A percentile compares a stretch with the other conserved stretches of the same genome.
Evolutionary conservation across 1,140 invertebrate genomes (phyloP).

Genomic region (Drosophila navojoa): DNA sequence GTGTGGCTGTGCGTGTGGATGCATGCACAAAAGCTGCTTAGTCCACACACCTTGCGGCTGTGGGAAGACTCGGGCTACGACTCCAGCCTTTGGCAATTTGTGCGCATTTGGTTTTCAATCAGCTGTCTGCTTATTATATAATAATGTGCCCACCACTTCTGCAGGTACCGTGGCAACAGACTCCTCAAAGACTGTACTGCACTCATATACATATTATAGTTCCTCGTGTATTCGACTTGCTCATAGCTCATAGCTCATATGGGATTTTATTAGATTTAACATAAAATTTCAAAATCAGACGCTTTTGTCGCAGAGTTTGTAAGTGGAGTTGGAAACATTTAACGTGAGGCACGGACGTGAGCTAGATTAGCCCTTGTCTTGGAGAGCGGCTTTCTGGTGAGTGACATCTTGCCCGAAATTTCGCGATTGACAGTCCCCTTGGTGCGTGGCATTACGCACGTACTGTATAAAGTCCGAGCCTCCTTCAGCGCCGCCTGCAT

Average conservation of each 20-base stretch:
- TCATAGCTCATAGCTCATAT: too few species aligned
- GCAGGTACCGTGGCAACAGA: neutral
- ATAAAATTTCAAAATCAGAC: neutral
- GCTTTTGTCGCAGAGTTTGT: neutral
- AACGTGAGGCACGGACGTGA: neutral
- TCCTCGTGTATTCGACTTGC: too few species aligned
- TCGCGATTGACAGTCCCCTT: slow-evolving; percentile 7
- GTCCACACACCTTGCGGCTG: slow-evolving; percentile 47
- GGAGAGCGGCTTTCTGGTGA: neutral
- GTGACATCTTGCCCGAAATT: neutral
- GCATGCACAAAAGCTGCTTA: slow-evolving; percentile 60
- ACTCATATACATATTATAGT: too few species aligned
- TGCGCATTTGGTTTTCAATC: slow-evolving; percentile 62
- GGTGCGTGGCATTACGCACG: slow-evolving; percentile 3
- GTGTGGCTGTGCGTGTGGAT: slow-evolving; percentile 13
- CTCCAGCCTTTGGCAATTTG: slow-evolving; percentile 13
- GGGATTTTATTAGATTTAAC: neutral
- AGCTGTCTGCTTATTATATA: slow-evolving; percentile 80
- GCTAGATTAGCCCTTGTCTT: neutral
- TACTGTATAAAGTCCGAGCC: neutral
- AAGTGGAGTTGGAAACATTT: neutral
- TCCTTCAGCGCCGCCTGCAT: neutral
- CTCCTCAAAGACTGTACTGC: neutral
- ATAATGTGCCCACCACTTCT: slow-evolving; percentile 58
- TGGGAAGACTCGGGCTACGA: slow-evolving; percentile 13